Evolutionary conservation across 2,797 vertebrate species (phyloP).

Genomic region (Oreonectes daqikongensis): DNA sequence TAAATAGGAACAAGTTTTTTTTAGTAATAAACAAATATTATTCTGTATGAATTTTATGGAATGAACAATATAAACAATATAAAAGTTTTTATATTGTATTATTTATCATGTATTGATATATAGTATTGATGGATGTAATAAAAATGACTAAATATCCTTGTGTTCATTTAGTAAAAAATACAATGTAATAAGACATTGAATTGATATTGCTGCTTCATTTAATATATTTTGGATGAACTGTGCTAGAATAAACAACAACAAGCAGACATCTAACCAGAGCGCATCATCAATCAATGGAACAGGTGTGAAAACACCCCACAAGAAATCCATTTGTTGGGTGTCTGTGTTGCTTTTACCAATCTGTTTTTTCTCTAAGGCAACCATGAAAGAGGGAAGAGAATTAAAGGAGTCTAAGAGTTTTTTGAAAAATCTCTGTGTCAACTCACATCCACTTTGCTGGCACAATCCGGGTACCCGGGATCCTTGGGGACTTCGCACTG

Average conservation of each 20-base stretch:
- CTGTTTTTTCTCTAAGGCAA: constrained; percentile 22
- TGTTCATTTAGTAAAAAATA: too few species aligned
- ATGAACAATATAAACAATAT: too few species aligned
- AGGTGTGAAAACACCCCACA: constrained; percentile 10
- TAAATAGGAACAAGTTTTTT: too few species aligned
- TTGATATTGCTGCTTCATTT: background rate
- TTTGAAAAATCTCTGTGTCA: constrained; percentile 20
- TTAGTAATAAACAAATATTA: too few species aligned
- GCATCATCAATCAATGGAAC: constrained; percentile 35
- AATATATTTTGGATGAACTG: background rate
- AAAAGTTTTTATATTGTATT: too few species aligned
- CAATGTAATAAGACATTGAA: too few species aligned
- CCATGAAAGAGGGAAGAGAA: background rate
- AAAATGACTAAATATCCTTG: too few species aligned
- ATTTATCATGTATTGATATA: too few species aligned
- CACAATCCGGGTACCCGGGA: constrained; percentile 89
- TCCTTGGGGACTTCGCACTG: constrained; percentile 93
- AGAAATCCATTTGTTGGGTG: constrained; percentile 29
- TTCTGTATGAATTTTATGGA: too few species aligned
- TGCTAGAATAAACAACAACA: background rate
- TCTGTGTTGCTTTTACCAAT: constrained; percentile 17
- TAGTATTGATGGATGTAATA: too few species aligned
- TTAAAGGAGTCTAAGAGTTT: constrained; percentile 18
- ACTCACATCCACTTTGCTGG: constrained; percentile 93
- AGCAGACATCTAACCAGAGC: constrained; percentile 1